Evolutionary conservation across 35 echinoderm and acorn worm species (phyloP), one percentile per base, ranked within the genome.

Genomic region (Heliocidaris tuberculata): DNA sequence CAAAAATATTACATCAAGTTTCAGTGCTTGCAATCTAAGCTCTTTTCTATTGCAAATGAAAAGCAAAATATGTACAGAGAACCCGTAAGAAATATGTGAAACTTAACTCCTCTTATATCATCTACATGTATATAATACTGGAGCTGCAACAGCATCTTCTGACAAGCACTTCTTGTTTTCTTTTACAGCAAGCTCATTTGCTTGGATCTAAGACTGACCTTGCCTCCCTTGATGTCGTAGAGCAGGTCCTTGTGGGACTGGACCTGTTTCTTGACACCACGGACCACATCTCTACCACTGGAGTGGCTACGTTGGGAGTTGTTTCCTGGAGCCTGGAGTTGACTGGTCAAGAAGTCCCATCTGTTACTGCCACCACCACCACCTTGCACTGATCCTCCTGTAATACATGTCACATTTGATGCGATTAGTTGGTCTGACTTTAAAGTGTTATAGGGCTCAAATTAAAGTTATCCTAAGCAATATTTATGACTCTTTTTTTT

Each of bases 311-410:
- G 61, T 31, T 95, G 19, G 86, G 94, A 49, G 31, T 93, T 71
- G 50, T 85, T 15, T 27, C 93, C 90, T 11, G 92, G 47, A 35
- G 97, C 59, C 94, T 97, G 96, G 27, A 93, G 93, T 50, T 95
- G 96, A 59, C 95, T 98, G 59, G 93, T 96, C 86, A 98, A 94
- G 92, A 96, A 98, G 59, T 96, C 95, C 97, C 97, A 98, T 12
- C 95, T 87, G 50, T 95, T 90, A 60, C 91, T 96, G 85, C 48
- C 27, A 94, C 60, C 31, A 50, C 35, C 59, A 60, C 65, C 65
- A 48, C 35, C 88, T 42, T 48, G 35, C 4, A 21, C 65, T 78
- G 24, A 19, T 78, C 65, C 65, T 78, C 65, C 65, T 78, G 15
- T 56, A 10, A 56, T 56, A 56, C 52, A 56, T 7, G 21, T 27